A percentile compares a stretch with the other conserved stretches of the same genome.
These are phyloP conservation scores for Panthera tigris DNA, from an alignment of 2,113 vertebrate species.

Conservation along the genomic window DNA sequence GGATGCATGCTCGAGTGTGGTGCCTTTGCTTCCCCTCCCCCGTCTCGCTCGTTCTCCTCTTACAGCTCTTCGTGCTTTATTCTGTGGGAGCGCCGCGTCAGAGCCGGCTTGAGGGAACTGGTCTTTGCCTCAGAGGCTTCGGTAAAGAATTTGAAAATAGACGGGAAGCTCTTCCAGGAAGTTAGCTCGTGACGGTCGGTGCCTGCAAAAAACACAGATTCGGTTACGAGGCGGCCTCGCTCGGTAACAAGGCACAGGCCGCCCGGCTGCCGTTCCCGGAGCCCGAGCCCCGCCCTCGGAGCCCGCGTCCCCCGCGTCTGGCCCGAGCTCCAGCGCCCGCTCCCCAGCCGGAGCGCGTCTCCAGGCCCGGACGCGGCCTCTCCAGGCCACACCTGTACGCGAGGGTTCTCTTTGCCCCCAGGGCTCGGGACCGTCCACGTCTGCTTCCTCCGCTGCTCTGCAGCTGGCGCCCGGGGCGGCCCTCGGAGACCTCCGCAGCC, in stretches of 20 bases:
- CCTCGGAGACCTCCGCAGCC: not conserved
- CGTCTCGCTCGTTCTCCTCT: slow-evolving; percentile 58
- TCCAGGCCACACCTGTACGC: not conserved
- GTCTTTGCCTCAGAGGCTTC: slow-evolving; percentile 89
- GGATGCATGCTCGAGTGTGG: not conserved
- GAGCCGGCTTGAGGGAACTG: slow-evolving; percentile 86
- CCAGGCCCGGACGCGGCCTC: not conserved
- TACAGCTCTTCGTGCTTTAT: slow-evolving; percentile 94
- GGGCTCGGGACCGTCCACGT: not conserved
- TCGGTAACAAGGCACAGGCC: not conserved
- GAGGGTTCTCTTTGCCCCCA: not conserved
- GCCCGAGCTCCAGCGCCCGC: not conserved
- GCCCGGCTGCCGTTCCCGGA: not conserved
- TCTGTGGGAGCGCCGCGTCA: slow-evolving; percentile 92
- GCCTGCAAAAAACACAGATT: slow-evolving; percentile 84
- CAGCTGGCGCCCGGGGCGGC: not conserved
- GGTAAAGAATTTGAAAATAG: slow-evolving; percentile 94
- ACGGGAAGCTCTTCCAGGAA: slow-evolving; percentile 96
- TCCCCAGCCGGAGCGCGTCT: not conserved
- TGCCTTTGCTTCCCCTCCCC: not conserved
- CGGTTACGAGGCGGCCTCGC: not conserved
- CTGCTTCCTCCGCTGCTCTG: not conserved
- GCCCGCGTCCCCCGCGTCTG: not conserved
- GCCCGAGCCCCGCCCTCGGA: not conserved
- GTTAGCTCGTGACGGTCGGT: slow-evolving; percentile 97